Conservation (phyloP, 2,113 vertebrate species). For the Microtus richardsoni region DNA sequence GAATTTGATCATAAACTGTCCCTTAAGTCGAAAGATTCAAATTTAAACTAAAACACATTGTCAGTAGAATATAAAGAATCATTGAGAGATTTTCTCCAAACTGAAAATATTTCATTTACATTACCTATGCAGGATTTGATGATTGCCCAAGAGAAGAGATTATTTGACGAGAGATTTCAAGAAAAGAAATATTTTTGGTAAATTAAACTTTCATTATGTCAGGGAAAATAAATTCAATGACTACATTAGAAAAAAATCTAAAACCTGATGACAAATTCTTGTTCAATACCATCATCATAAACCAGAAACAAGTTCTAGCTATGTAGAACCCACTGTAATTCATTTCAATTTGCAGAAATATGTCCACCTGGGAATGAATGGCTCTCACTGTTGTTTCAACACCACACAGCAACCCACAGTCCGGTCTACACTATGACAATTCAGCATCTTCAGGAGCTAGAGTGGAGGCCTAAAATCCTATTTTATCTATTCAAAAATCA, state of each 20-base stretch:
- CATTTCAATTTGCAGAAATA: conserved; percentile 1
- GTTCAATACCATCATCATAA: not conserved
- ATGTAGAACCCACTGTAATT: not conserved
- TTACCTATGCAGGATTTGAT: conserved; percentile 15
- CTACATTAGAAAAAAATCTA: not conserved
- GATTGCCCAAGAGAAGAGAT: conserved; percentile 18
- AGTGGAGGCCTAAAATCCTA: conserved; percentile 42
- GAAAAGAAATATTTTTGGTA: not conserved
- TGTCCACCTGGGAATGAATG: not conserved
- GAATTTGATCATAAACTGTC: conserved; percentile 5
- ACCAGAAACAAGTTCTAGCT: not conserved
- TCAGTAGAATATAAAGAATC: conserved; percentile 56
- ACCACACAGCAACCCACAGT: not conserved
- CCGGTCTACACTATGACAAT: not conserved
- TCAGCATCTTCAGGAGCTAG: not conserved
- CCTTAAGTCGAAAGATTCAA: not conserved
- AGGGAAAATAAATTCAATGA: conserved; percentile 29
- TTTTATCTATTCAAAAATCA: not conserved
- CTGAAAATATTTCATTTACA: conserved; percentile 31
- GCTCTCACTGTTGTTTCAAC: not conserved
- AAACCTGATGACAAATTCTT: not conserved
- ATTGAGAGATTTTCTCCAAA: conserved; percentile 17
- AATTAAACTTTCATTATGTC: conserved; percentile 36
- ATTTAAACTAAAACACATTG: not conserved
- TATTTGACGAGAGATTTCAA: conserved; percentile 5